Conservation (phyloP, 2,113 vertebrate species). For the Regulus satrapa region DNA sequence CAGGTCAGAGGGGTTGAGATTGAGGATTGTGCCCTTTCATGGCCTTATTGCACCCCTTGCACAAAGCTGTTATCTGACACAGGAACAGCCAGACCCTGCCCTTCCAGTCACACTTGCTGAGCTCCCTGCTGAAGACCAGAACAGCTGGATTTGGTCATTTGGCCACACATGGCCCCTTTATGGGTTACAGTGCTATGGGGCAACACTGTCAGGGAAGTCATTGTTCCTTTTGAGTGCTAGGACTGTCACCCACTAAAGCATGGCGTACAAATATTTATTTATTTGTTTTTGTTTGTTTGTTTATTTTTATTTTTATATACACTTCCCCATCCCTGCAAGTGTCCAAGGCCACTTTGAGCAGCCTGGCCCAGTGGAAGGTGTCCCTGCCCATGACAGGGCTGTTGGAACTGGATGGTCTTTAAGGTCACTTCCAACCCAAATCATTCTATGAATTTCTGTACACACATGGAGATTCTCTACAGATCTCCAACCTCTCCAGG, state of each 20-base stretch:
- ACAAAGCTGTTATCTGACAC: no score
- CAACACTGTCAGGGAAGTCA: background rate
- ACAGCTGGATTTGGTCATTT: background rate
- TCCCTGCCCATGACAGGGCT: background rate
- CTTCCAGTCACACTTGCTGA: background rate
- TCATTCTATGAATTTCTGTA: background rate
- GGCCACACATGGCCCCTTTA: rapidly evolving
- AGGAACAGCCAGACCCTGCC: background rate
- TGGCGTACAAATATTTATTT: background rate
- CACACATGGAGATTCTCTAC: background rate
- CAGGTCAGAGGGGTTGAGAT: background rate
- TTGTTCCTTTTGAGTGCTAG: background rate
- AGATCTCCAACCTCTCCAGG: background rate
- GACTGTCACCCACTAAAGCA: background rate
- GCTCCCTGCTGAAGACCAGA: background rate
- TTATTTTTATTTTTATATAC: no score
- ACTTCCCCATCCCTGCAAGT: background rate
- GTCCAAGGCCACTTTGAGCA: background rate
- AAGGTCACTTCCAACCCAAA: background rate
- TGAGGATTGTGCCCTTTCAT: background rate
- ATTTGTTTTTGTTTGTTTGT: no score
- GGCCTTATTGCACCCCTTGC: rapidly evolving
- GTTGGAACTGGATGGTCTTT: background rate
- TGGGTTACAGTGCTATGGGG: background rate
- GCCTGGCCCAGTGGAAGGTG: background rate